Conservation (phyloP, 2,888 invertebrate genomes). For the Drosophila suboccidentalis region DNA sequence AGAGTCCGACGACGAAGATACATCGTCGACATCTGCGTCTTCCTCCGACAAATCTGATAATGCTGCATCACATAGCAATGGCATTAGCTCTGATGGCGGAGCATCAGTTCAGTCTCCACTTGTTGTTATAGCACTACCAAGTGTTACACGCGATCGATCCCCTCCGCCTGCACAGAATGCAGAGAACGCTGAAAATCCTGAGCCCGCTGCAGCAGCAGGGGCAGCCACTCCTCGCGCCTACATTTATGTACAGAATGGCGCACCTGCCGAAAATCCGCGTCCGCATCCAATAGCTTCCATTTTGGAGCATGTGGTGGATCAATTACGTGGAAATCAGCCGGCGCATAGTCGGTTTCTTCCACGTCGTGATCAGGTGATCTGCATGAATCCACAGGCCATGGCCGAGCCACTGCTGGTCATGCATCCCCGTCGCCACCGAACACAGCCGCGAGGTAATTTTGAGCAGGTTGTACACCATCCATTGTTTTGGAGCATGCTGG, state of each 20-base stretch:
- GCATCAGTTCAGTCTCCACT: slow-evolving; percentile 42
- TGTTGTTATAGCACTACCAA: slow-evolving; percentile 59
- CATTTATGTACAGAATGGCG: slow-evolving; percentile 49
- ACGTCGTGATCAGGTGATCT: slow-evolving; percentile 77
- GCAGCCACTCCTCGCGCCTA: slow-evolving; percentile 45
- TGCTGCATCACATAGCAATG: slow-evolving; percentile 28
- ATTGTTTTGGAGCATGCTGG: slow-evolving; percentile 83
- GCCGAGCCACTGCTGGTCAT: slow-evolving; percentile 51
- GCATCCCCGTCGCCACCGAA: slow-evolving; percentile 58
- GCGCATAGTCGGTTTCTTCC: slow-evolving; percentile 74
- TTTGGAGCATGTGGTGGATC: slow-evolving; percentile 55
- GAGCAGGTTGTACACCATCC: slow-evolving; percentile 81
- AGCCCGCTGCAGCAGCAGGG: slow-evolving; percentile 18
- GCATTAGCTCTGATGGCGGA: slow-evolving; percentile 33
- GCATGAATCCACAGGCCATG: slow-evolving; percentile 67
- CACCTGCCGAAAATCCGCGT: slow-evolving; percentile 23
- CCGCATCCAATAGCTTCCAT: slow-evolving; percentile 43
- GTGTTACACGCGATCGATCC: slow-evolving; percentile 30
- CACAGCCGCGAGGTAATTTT: slow-evolving; percentile 57
- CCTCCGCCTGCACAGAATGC: slow-evolving; percentile 34
- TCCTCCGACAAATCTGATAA: slow-evolving; percentile 63
- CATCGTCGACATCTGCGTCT: slow-evolving; percentile 59
- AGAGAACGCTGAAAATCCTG: slow-evolving; percentile 35
- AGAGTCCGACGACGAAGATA: slow-evolving; percentile 66
- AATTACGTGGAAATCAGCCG: slow-evolving; percentile 64